These are phyloP conservation scores for Heliornis fulica DNA, from an alignment of 2,113 vertebrate genomes.

Conservation along the genomic window DNA sequence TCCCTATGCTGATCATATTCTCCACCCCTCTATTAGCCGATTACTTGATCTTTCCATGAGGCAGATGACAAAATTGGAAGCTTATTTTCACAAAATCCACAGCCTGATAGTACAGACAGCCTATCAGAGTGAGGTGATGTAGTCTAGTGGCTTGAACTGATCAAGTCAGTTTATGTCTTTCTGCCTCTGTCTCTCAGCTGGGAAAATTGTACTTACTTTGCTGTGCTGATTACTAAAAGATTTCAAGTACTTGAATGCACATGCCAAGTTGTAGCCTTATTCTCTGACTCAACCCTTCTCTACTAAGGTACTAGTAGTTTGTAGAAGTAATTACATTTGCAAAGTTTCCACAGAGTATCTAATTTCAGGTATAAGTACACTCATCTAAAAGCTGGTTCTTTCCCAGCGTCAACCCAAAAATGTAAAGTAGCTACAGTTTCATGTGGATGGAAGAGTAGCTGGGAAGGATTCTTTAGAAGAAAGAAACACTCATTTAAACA, in stretches of 20 bases:
- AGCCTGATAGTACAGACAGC: background rate
- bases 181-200: background rate
- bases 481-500: background rate
- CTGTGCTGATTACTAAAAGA: background rate
- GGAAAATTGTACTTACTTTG: background rate
- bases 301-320: background rate
- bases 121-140: background rate
- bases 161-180: background rate
- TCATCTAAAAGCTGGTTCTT: background rate
- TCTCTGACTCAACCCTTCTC: background rate
- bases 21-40: background rate
- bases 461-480: background rate
- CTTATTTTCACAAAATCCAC: background rate
- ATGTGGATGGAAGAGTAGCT: background rate
- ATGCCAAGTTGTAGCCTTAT: background rate
- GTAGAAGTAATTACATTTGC: background rate
- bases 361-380: background rate
- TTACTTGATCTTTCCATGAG: background rate
- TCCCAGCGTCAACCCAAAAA: background rate
- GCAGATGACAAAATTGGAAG: background rate
- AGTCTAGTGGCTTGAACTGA: background rate
- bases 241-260: background rate
- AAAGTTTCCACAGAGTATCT: background rate
- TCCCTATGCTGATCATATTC: background rate
- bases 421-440: background rate